Evolutionary conservation across 2,797 vertebrate species (phyloP).

Genomic region (Tapera naevia): DNA sequence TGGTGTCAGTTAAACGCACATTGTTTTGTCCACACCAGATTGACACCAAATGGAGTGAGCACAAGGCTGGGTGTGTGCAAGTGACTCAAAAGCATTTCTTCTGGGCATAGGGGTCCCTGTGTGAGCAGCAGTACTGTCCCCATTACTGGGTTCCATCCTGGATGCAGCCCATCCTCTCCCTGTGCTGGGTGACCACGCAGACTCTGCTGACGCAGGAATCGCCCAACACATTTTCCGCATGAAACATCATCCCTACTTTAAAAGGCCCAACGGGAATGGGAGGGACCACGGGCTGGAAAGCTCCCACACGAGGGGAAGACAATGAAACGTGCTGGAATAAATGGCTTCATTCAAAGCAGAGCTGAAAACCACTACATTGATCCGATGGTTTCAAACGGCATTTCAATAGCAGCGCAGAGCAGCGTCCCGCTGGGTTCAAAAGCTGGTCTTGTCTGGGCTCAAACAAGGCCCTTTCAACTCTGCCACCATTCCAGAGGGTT

Average conservation of each 20-base stretch:
- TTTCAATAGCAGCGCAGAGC: conserved; percentile 45
- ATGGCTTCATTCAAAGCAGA: conserved; percentile 65
- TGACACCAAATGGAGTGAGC: background rate
- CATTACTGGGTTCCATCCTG: accelerated
- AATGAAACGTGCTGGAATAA: conserved; percentile 59
- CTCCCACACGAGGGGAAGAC: conserved; percentile 12
- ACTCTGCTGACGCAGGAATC: background rate
- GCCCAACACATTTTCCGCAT: background rate
- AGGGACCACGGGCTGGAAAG: background rate
- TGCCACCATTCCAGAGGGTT: conserved; percentile 6
- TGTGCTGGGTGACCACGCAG: accelerated
- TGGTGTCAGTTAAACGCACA: accelerated
- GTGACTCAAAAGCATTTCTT: background rate
- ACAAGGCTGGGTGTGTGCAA: background rate
- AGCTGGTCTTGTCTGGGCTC: conserved; percentile 68
- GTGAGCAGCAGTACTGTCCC: accelerated
- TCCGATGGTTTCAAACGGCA: conserved; percentile 50
- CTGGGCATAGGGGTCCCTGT: background rate
- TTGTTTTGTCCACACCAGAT: background rate
- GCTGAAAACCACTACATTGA: conserved; percentile 63
- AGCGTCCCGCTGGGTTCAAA: conserved; percentile 65
- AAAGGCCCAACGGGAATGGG: background rate
- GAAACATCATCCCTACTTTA: background rate
- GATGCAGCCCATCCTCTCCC: background rate
- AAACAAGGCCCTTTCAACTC: conserved; percentile 51